phyloP scores from a whole-genome alignment of 2,113 vertebrate genomes.

The Sinosuthora webbiana region DNA sequence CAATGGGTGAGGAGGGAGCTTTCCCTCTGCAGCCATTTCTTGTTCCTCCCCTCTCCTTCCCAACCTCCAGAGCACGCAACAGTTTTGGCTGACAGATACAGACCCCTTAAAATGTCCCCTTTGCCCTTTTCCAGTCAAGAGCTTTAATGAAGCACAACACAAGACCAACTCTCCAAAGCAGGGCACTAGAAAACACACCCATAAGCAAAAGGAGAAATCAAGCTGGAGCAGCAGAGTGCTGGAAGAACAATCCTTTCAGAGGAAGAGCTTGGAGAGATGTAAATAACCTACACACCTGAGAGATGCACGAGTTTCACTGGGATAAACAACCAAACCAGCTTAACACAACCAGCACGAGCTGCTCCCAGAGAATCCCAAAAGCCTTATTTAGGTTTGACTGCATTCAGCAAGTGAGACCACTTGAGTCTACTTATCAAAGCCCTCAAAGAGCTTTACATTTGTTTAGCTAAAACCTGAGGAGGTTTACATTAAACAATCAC shows the following conservation, averaged over 20 bases:
- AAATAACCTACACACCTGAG: not conserved
- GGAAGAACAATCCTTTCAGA: not conserved
- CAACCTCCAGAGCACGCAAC: not conserved
- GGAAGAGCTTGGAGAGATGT: not conserved
- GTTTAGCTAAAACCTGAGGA: not conserved
- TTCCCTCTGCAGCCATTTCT: not conserved
- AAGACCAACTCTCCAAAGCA: not conserved
- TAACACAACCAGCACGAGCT: not conserved
- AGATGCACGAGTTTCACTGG: not conserved
- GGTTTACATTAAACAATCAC: not conserved
- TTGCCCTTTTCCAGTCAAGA: not conserved
- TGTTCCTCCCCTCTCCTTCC: not conserved
- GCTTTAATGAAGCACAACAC: not conserved
- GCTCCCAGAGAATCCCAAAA: not conserved
- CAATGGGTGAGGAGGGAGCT: not conserved
- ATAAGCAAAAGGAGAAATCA: not conserved
- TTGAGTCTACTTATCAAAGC: not conserved
- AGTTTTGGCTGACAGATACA: not conserved
- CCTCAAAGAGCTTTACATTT: not conserved
- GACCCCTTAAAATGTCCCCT: not conserved
- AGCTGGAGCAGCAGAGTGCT: not conserved
- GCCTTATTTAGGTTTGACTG: not conserved
- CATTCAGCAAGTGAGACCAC: not conserved
- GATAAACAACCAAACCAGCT: not conserved
- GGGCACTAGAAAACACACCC: not conserved